Percentiles rank a stretch among this genome's conserved stretches.
Evolutionary conservation across 2,113 vertebrate species (phyloP).

Genomic region (Psammodynastes pulverulentus): DNA sequence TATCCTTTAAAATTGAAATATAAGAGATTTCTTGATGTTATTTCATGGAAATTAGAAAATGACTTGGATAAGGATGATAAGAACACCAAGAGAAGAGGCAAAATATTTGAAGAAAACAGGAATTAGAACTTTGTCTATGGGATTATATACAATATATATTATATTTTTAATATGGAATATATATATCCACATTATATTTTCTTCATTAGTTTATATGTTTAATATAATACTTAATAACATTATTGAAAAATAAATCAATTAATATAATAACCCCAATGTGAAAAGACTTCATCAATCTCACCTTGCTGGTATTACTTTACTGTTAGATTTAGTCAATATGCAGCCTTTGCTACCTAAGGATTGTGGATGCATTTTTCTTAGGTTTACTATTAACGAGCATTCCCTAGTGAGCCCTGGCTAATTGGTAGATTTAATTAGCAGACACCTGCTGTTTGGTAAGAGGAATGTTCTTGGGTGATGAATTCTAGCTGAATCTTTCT

Average conservation of each 20-base stretch:
- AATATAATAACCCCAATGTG: not conserved
- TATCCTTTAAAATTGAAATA: not conserved
- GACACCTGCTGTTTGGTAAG: not conserved
- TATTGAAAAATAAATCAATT: not conserved
- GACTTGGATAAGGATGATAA: not conserved
- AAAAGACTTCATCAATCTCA: not conserved
- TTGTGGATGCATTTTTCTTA: not conserved
- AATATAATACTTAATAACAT: not conserved
- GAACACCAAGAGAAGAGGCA: not conserved
- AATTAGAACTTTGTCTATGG: not conserved
- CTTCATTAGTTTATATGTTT: not conserved
- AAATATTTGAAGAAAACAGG: not conserved
- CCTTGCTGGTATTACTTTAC: not conserved
- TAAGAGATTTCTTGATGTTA: not conserved
- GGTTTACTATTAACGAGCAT: slow-evolving; percentile 1
- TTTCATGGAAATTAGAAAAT: not conserved
- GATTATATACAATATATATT: not conserved
- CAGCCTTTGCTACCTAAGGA: not conserved
- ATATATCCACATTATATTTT: not conserved
- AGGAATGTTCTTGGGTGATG: not conserved
- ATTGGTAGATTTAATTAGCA: slow-evolving; percentile 13
- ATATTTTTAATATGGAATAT: too few species aligned
- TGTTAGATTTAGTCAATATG: not conserved
- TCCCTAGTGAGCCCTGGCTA: not conserved
- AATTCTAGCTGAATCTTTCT: not conserved